Evolutionary conservation across 2,113 vertebrate genomes (phyloP).

Genomic region (Ornithorhynchus anatinus): DNA sequence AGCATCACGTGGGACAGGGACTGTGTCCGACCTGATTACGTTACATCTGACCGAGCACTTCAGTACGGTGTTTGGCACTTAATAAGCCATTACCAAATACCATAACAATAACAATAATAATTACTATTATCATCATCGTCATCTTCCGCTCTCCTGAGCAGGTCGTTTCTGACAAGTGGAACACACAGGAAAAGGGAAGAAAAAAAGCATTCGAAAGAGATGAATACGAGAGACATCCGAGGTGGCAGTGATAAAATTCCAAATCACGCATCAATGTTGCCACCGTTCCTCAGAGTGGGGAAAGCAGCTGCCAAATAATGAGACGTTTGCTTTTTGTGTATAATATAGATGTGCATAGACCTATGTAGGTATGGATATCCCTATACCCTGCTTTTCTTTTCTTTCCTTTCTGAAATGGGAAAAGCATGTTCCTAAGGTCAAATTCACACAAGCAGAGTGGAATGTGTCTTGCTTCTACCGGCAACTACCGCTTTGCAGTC

Average conservation of each 20-base stretch:
- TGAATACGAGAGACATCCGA: constrained; percentile 75
- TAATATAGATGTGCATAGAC: too few species aligned
- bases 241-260: constrained; percentile 79
- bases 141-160: constrained; percentile 42
- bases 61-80: too few species aligned
- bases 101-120: too few species aligned
- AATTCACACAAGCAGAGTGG: too few species aligned
- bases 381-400: constrained; percentile 1
- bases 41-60: too few species aligned
- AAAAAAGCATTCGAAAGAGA: constrained; percentile 64
- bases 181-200: constrained; percentile 67
- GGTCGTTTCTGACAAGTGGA: constrained; percentile 71
- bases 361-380: too few species aligned
- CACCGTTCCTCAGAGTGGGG: constrained; percentile 69
- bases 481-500: too few species aligned
- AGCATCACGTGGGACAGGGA: too few species aligned
- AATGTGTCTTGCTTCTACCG: too few species aligned
- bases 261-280: constrained; percentile 77
- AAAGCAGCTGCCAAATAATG: constrained; percentile 73
- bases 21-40: too few species aligned
- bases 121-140: too few species aligned
- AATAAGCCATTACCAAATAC: too few species aligned
- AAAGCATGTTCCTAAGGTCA: background rate
- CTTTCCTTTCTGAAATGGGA: background rate
- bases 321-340: constrained; percentile 43